These are phyloP conservation scores for Dynastes tityus DNA, from an alignment of 2,888 invertebrate species.

Conservation along the genomic window DNA sequence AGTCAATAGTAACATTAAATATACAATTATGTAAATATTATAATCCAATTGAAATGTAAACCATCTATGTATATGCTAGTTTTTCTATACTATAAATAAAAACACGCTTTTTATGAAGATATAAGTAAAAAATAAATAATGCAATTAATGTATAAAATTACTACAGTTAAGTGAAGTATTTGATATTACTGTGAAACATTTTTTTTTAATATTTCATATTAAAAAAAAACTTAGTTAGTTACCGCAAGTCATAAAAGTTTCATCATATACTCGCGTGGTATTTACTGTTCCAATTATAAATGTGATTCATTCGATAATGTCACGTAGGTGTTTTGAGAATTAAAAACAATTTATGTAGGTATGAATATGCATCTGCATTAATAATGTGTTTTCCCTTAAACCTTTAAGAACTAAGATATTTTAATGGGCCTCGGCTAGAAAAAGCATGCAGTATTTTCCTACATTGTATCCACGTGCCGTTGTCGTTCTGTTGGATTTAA, in stretches of 20 bases:
- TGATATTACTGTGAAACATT: too few species aligned
- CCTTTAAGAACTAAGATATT: background rate
- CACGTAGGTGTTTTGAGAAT: slow-evolving; percentile 17
- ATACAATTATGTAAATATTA: too few species aligned
- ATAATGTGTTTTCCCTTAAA: background rate
- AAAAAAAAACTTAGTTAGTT: background rate
- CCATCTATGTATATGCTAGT: too few species aligned
- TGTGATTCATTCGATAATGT: slow-evolving; percentile 21
- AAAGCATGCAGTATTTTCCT: background rate
- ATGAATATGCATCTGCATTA: background rate
- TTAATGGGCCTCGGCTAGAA: background rate
- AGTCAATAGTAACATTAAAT: too few species aligned
- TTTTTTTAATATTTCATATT: too few species aligned
- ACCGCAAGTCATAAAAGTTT: slow-evolving; percentile 14
- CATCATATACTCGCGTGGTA: slow-evolving; percentile 12
- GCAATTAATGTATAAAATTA: too few species aligned
- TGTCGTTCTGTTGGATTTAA: slow-evolving; percentile 28
- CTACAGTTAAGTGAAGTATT: too few species aligned
- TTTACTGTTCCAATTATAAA: slow-evolving; percentile 5
- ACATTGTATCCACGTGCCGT: slow-evolving; percentile 21
- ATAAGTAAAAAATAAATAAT: too few species aligned
- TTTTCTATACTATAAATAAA: too few species aligned
- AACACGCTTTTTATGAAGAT: too few species aligned
- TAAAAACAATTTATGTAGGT: slow-evolving; percentile 13
- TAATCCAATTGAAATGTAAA: too few species aligned